Conservation (phyloP, 2,888 invertebrate species). For the Melinaea menophilus region DNA sequence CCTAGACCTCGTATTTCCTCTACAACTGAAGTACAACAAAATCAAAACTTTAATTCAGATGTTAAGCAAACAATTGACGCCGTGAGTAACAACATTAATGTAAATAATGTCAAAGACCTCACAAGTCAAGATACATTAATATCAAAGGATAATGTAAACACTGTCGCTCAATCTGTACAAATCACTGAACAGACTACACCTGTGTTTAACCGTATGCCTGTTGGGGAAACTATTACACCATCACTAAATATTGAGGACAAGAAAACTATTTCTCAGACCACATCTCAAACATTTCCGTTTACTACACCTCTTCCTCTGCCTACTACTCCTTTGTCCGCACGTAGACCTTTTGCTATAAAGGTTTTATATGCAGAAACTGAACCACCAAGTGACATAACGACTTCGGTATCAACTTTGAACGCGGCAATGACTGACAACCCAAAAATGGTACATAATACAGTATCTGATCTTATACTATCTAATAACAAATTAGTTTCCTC, state of each 20-base stretch:
- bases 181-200: constrained; percentile 63
- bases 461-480: constrained; percentile 70
- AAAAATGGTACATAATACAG: constrained; percentile 72
- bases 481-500: constrained; percentile 71
- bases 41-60: constrained; percentile 57
- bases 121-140: constrained; percentile 54
- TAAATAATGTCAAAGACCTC: constrained; percentile 67
- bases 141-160: constrained; percentile 59
- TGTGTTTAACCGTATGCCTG: constrained; percentile 72
- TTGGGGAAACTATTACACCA: constrained; percentile 62
- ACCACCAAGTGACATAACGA: constrained; percentile 64
- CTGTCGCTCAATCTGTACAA: constrained; percentile 73
- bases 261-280: constrained; percentile 54
- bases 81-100: constrained; percentile 75
- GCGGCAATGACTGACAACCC: constrained; percentile 66
- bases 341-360: constrained; percentile 73
- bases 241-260: constrained; percentile 57
- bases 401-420: constrained; percentile 56
- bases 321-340: constrained; percentile 64
- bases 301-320: constrained; percentile 49
- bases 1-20: constrained; percentile 65
- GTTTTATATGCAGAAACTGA: constrained; percentile 70
- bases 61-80: constrained; percentile 66
- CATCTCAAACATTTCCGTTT: constrained; percentile 35
- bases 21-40: constrained; percentile 61